Conservation (phyloP, 2,797 vertebrate species). For the Sebastes glaucus region DNA sequence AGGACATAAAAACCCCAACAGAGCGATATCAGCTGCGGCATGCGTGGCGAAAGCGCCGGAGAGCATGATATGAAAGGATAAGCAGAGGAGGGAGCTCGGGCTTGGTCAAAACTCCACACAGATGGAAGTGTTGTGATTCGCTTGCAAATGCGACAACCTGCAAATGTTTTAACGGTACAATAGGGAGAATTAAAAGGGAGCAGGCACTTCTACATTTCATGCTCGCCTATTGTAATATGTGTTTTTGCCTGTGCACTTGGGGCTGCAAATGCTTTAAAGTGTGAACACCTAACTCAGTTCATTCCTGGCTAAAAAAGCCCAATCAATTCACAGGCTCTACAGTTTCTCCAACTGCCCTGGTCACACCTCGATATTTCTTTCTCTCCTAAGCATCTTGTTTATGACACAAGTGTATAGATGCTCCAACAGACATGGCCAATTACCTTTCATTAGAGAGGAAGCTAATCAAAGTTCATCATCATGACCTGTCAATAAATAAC, state of each 20-base stretch:
- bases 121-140: slow-evolving; percentile 41
- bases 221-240: slow-evolving; percentile 17
- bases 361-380: neutral
- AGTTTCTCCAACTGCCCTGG: neutral
- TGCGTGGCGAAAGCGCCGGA: slow-evolving; percentile 35
- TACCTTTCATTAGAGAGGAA: slow-evolving; percentile 51
- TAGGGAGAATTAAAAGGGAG: slow-evolving; percentile 40
- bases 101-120: slow-evolving; percentile 47
- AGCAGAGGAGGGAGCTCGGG: slow-evolving; percentile 45
- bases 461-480: slow-evolving; percentile 39
- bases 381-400: neutral
- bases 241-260: slow-evolving; percentile 1
- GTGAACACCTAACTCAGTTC: slow-evolving; percentile 14
- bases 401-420: slow-evolving; percentile 30
- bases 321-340: neutral
- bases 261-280: slow-evolving; percentile 6
- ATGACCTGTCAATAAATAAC: slow-evolving; percentile 45
- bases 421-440: slow-evolving; percentile 47
- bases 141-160: slow-evolving; percentile 54
- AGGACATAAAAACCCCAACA: slow-evolving; percentile 55
- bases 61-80: slow-evolving; percentile 50
- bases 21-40: slow-evolving; percentile 49
- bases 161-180: slow-evolving; percentile 37
- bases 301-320: neutral
- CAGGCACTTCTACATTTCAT: slow-evolving; percentile 33